Evolutionary conservation across 2,888 invertebrate genomes (phyloP).

Genomic region (Stenichneumon culpator): DNA sequence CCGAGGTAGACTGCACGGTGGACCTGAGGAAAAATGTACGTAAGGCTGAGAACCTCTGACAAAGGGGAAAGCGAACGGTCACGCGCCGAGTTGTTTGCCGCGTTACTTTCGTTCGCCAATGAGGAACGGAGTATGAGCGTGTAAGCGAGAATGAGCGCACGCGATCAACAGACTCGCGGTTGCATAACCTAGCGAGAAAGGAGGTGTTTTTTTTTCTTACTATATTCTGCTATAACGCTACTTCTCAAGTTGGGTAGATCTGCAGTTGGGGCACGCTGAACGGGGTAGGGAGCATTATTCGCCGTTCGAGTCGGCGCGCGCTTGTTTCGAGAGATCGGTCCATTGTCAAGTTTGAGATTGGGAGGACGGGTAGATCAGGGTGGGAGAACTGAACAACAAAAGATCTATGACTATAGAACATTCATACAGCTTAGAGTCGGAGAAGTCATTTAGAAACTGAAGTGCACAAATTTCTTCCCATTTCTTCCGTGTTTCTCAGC

Average conservation of each 20-base stretch:
- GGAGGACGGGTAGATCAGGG: conserved; percentile 23
- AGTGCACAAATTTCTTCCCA: too few relatives aligned
- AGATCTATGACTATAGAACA: too few relatives aligned
- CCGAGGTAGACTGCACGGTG: neutral
- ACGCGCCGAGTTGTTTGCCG: conserved; percentile 40
- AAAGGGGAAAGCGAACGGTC: conserved; percentile 75
- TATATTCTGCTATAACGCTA: neutral
- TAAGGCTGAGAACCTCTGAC: conserved; percentile 74
- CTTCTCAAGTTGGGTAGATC: conserved; percentile 19
- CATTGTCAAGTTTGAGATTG: conserved; percentile 81
- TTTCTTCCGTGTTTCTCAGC: too few relatives aligned
- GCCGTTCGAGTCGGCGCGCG: conserved; percentile 74
- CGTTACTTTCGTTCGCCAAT: conserved; percentile 45
- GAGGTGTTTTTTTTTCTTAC: conserved; percentile 49
- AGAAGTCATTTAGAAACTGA: too few relatives aligned
- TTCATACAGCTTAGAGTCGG: too few relatives aligned
- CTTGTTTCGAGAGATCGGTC: conserved; percentile 70
- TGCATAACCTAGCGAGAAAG: conserved; percentile 70
- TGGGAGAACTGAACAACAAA: conserved; percentile 2
- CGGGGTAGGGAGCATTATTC: conserved; percentile 73
- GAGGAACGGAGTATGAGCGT: neutral
- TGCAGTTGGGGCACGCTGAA: conserved; percentile 45
- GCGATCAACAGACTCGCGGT: conserved; percentile 67
- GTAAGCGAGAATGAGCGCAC: conserved; percentile 55
- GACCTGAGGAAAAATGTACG: neutral